Percentiles rank a stretch among this genome's conserved stretches.
Evolutionary conservation across 2,113 vertebrate genomes (phyloP).

Genomic region (Aleadryas rufinucha): DNA sequence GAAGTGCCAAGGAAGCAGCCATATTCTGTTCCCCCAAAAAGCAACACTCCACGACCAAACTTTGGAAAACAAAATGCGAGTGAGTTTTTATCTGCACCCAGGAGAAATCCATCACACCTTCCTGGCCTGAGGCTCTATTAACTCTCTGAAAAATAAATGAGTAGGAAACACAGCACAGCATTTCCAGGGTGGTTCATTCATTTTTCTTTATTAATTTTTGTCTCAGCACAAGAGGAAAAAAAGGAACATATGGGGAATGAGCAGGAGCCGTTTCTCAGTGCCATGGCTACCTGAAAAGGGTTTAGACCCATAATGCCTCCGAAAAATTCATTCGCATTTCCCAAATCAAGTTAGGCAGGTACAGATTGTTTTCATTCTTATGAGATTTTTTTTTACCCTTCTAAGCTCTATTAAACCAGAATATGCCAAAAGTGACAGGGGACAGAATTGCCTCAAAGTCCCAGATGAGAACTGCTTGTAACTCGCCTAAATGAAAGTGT

Average conservation of each 20-base stretch:
- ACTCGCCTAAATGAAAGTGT: neutral
- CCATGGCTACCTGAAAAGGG: neutral
- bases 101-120: neutral
- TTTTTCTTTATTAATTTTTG: constrained; percentile 26
- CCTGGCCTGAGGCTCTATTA: neutral
- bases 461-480: neutral
- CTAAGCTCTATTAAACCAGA: neutral
- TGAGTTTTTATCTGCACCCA: neutral
- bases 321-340: neutral
- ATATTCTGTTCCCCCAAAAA: neutral
- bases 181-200: neutral
- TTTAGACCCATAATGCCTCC: neutral
- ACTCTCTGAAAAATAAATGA: neutral
- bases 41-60: rapidly evolving
- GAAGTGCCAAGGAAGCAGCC: rapidly evolving
- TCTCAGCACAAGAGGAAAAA: neutral
- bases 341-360: neutral
- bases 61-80: neutral
- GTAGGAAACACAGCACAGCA: neutral
- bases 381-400: neutral
- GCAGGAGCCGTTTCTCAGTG: neutral
- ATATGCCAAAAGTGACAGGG: neutral
- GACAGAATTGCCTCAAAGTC: neutral
- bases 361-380: neutral
- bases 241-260: neutral